Conservation (phyloP, 1,140 invertebrate species). For the Drosophila melanogaster region DNA sequence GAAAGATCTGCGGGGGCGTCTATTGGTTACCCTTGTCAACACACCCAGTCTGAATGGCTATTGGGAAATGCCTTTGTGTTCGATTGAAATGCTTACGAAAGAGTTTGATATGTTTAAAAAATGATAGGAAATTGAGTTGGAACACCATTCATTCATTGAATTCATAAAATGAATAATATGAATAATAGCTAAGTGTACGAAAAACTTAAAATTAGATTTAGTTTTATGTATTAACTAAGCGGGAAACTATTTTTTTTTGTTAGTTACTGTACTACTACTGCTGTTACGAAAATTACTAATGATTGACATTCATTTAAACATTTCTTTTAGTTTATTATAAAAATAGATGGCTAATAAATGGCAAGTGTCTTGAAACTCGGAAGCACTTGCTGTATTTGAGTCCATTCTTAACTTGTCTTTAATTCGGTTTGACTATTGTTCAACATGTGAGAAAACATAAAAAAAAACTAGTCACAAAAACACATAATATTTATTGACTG, state of each 20-base stretch:
- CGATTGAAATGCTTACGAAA: constrained; percentile 22
- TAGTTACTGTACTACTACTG: no score
- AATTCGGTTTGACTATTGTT: not conserved
- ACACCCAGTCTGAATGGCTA: constrained; percentile 47
- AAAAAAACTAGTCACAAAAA: not conserved
- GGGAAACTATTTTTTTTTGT: no score
- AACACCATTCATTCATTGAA: constrained; percentile 1
- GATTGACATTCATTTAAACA: no score
- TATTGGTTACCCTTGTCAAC: constrained; percentile 56
- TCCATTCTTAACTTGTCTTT: not conserved
- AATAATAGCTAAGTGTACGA: not conserved
- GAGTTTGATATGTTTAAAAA: constrained; percentile 14
- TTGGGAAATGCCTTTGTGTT: constrained; percentile 40
- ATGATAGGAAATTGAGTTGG: not conserved
- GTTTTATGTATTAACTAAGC: not conserved
- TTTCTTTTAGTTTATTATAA: no score
- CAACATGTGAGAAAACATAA: not conserved
- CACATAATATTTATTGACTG: not conserved
- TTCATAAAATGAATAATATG: no score
- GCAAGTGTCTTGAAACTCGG: not conserved
- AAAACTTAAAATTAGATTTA: not conserved
- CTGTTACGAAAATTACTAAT: no score
- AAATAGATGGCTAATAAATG: no score
- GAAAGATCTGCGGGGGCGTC: constrained; percentile 42
- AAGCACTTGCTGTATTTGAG: not conserved